These are phyloP conservation scores for Fregetta grallaria DNA, from an alignment of 2,113 vertebrate genomes.

Conservation along the genomic window DNA sequence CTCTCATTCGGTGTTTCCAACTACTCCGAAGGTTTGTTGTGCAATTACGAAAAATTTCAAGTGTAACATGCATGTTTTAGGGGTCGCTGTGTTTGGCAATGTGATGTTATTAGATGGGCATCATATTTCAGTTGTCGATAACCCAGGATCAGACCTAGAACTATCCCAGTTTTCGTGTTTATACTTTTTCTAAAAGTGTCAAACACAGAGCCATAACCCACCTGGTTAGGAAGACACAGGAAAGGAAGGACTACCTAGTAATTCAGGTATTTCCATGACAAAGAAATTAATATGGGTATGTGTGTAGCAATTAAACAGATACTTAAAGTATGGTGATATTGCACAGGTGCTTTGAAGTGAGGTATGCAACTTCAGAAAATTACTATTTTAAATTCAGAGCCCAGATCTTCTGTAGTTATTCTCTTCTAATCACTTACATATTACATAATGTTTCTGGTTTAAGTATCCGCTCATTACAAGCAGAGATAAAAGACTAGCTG, in stretches of 20 bases:
- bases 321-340: background rate
- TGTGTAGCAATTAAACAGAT: background rate
- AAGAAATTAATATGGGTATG: background rate
- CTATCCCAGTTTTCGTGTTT: background rate
- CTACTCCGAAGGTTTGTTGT: background rate
- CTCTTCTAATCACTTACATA: background rate
- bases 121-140: background rate
- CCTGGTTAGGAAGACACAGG: background rate
- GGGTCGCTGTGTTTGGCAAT: background rate
- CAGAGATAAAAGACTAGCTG: slow-evolving; percentile 63
- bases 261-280: background rate
- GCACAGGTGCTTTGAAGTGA: background rate
- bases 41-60: slow-evolving; percentile 24
- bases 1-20: background rate
- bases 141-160: background rate
- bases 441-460: slow-evolving; percentile 1
- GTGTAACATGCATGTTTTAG: background rate
- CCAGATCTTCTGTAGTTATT: background rate
- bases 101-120: background rate
- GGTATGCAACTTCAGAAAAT: background rate
- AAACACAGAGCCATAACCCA: background rate
- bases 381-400: background rate
- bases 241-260: background rate
- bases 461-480: slow-evolving; percentile 35
- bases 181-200: background rate